Base-by-base conservation (phyloP, 2,888 invertebrate species). In the Sylvicola cinctus region DNA sequence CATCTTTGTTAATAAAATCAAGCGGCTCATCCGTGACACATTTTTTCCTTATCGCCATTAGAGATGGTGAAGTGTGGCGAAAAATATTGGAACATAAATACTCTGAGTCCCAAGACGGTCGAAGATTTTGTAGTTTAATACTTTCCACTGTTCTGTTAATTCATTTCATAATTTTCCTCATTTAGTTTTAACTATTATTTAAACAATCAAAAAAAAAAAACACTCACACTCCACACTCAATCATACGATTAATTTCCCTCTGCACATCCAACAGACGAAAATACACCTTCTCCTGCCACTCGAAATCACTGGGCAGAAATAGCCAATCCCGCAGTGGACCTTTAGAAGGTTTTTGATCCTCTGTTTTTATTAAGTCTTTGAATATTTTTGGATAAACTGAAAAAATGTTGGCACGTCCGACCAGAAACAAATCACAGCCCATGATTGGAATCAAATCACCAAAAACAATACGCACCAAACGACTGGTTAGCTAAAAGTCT, bases 361-460 rank as follows among this genome's bases (percentile, higher is more conserved):
- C 60, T 2, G 50, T 59, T 2, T 62, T 49, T 31, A 76, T 55
- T 41, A 76, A 52, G 38, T 70, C 62, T 2, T 68, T 66, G 51
- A 79, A 60, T 3, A 76, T 55, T 45, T 65, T 66, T 2, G 76
- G 71, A 46, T 77, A 73, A 5, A 71, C 63, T 12, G 65, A 65
- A 48, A 77, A 76, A 29, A 75, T 60, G 46, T 72, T 52, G 13
- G 57, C 55, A 38, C 54, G 44, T 34, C 53, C 52, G 29, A 57
- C 46, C 37, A 54, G 50, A 39, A 57, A 54, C 11, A 58, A 41
- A 36, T 55, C 50, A 27, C 20, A 20, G 20, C 31, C 32, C 36
- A 33, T 36, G 11, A 4, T 31, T 5, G 4, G n/a, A 5, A 11
- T 4, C 12, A 14, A 14, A 7, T n/a, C 11, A 17, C 4, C 11